Base-by-base conservation (phyloP, 2,888 invertebrate genomes). In the Poecilus cupreus region DNA sequence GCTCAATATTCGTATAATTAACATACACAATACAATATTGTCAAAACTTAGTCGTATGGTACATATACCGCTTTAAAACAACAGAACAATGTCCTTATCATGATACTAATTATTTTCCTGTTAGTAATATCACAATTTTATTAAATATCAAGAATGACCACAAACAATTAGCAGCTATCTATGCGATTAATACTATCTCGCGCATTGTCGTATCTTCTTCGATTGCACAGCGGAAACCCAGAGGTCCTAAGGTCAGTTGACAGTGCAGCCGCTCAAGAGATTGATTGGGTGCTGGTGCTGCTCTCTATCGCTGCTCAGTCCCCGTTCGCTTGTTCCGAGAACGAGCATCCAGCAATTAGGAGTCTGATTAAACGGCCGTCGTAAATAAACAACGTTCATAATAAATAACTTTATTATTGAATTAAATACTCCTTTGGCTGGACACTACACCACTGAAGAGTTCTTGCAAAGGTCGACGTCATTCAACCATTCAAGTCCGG, bases 331-430 rank as follows among this genome's bases (percentile, higher is more conserved):
- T 3, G 32, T 60, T 75, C 76, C 13, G 6, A 18, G 76, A 76
- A 76, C 54, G 37, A 70, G 54, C 79, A 79, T 70, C 70, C 70
- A 79, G 70, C 79, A 79, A 79, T 79, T 79, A 79, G 70, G 43
- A 26, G 46, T 18, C 51, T 79, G 70, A 79, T 79, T 79, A 68
- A 70, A 79, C 60, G 26, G 26, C 74, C 51, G 75, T 75, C 75
- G 24, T 75, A 75, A 75, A 78, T 64, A 78, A 64, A 32, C 26
- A 60, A 60, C 60, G 64, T 70, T 51, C 68, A 57, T 51, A 70
- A 79, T 70, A 79, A 79, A 79, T 79, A 79, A 79, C 70, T 79
- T 79, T 79, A 79, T 79, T 79, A 79, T 79, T 79, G 79, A 79
- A 79, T 79, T 79, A 70, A 79, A 79, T 70, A n/a, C 60, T 60